Conservation (phyloP, 2,113 vertebrate species). For the Trochalopteron elliotii region DNA sequence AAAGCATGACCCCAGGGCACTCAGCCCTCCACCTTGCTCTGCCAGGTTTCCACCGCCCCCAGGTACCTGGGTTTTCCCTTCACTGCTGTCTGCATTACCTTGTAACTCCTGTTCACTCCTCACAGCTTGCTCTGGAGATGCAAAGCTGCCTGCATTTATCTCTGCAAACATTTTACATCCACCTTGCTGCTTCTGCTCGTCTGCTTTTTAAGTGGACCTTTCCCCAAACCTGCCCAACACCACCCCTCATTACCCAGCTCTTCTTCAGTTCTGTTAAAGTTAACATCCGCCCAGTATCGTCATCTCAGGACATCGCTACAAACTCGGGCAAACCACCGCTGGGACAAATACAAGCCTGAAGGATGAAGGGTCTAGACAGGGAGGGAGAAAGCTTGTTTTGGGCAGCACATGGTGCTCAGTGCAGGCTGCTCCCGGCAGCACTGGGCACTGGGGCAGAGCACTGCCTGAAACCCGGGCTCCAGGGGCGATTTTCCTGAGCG, state of each 20-base stretch:
- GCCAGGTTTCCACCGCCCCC: not conserved
- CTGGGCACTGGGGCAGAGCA: not conserved
- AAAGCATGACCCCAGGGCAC: not conserved
- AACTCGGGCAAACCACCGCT: not conserved
- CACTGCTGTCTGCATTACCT: not conserved
- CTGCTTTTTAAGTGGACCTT: not conserved
- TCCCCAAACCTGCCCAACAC: not conserved
- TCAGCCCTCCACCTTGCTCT: not conserved
- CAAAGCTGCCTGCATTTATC: not conserved
- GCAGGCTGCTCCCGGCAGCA: accelerated
- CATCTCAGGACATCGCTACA: accelerated
- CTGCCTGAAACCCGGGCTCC: accelerated
- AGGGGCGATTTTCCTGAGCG: not conserved
- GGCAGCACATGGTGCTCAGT: accelerated
- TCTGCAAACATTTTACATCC: not conserved
- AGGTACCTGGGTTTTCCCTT: not conserved
- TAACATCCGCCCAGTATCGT: accelerated
- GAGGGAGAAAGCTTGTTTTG: not conserved
- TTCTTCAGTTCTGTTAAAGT: not conserved
- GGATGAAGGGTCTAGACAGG: accelerated
- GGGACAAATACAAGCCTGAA: not conserved
- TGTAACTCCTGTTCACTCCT: not conserved
- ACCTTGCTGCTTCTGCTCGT: accelerated
- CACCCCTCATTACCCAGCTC: not conserved
- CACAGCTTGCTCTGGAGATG: not conserved